A percentile compares a stretch with the other conserved stretches of the same genome.
Conservation (phyloP, 2,113 vertebrate genomes). For the Micronycteris hirsuta region DNA sequence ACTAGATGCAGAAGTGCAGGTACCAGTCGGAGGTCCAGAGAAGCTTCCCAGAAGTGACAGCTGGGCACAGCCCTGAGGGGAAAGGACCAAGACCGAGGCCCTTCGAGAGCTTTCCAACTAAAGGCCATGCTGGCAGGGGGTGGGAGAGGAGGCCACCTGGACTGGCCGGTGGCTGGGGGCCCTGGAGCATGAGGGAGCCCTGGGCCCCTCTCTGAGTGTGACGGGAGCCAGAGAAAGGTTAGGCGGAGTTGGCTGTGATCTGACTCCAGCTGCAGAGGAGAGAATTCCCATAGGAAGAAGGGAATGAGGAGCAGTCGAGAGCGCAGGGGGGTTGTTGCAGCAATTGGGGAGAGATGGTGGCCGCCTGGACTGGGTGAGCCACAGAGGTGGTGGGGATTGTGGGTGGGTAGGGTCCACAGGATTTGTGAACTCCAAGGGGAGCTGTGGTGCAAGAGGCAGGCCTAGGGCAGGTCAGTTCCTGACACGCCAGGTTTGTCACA, state of each 20-base stretch:
- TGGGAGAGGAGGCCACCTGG: no score
- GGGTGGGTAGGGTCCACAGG: background rate
- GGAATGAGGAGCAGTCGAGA: background rate
- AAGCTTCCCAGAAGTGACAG: background rate
- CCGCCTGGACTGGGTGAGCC: no score
- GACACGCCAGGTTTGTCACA: background rate
- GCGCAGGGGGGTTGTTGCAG: no score
- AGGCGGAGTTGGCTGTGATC: background rate
- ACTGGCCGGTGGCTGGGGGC: background rate
- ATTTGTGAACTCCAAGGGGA: background rate
- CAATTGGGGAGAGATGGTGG: background rate
- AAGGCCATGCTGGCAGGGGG: background rate
- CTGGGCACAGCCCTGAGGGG: background rate
- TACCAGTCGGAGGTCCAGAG: background rate
- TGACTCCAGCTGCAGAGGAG: background rate
- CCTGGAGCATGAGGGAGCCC: background rate
- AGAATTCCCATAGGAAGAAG: background rate
- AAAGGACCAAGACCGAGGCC: background rate
- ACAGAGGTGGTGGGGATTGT: background rate
- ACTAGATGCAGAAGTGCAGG: background rate
- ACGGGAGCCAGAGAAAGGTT: background rate
- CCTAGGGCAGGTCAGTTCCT: background rate
- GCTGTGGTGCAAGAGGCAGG: background rate
- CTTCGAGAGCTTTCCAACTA: no score
- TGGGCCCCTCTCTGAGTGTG: background rate